phyloP scores from a whole-genome alignment of 2,113 vertebrate species.

The Coreoperca whiteheadi region DNA sequence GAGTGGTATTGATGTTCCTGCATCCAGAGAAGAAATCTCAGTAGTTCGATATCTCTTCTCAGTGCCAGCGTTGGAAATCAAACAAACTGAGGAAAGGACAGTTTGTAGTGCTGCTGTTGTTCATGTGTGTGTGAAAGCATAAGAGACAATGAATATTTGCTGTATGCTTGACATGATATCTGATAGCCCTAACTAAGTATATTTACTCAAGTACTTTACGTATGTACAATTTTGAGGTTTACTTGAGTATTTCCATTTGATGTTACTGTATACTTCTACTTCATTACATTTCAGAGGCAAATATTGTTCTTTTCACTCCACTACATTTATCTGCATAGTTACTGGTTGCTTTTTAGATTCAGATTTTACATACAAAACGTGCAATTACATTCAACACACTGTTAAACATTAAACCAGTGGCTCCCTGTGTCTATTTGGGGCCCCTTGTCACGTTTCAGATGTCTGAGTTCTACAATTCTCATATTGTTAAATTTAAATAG shows the following conservation, averaged over 20 bases:
- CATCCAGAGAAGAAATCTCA: conserved; percentile 44
- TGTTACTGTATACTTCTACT: neutral
- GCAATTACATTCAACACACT: too few relatives aligned
- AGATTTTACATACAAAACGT: neutral
- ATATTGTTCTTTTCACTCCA: too few relatives aligned
- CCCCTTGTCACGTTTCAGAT: too few relatives aligned
- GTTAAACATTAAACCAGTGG: neutral
- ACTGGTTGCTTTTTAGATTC: neutral
- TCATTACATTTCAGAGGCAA: too few relatives aligned
- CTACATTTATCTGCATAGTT: too few relatives aligned
- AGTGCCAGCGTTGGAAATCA: conserved; percentile 41
- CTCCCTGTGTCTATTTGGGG: too few relatives aligned
- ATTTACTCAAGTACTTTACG: neutral
- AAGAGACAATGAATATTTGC: conserved; percentile 27
- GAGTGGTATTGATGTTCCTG: conserved; percentile 52
- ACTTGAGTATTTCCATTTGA: neutral
- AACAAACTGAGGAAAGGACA: conserved; percentile 16
- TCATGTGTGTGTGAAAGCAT: conserved; percentile 10
- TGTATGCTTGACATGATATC: conserved; percentile 16
- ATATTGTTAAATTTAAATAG: too few relatives aligned
- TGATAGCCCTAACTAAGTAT: neutral
- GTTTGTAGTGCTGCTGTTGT: conserved; percentile 19
- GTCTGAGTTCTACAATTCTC: too few relatives aligned
- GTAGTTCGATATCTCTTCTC: conserved; percentile 36
- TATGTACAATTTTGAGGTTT: neutral